Evolutionary conservation across 1,140 invertebrate species (phyloP), one percentile per base, ranked within the genome.

Genomic region (Mizuhopecten yessoensis): DNA sequence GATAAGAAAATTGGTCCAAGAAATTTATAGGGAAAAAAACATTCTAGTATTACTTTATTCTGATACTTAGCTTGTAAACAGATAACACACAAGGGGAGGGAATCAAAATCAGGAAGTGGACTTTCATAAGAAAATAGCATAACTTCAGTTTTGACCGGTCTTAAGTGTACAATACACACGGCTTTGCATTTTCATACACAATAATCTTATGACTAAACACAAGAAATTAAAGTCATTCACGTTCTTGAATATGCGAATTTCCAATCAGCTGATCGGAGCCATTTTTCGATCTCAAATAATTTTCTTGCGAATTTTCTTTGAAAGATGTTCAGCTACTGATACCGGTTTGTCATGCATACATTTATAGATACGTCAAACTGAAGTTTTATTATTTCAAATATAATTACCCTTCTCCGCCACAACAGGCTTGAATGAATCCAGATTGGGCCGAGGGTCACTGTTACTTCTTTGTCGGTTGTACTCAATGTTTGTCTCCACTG

Each of bases 381-480:
- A 75, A 75, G n/a, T 75, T 75, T 75, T 75, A 75, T 29, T 2
- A 11, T 75, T 29, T 29, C 29, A 29, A 29, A 29, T 29, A 89
- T 5, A 87, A 89, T 91, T 93, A 95, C 93, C 93, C 91, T 93
- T 94, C n/a, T 94, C 94, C 86, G 87, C 87, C 49, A 87, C 92
- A 45, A 92, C 36, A 34, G 89, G 33, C 87, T 94, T 93, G 36
- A 93, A 86, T 88, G 89, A 89, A 57, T 94, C 94, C 86, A 94
- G 86, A 87, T 92, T 91, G 42, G 92, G 92, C 90, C 94, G 94
- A 45, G 94, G 95, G 87, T 95, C 95, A 91, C 94, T 95, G 86
- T 94, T 94, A 92, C 95, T 95, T 92, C 94, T 93, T 88, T 94
- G 94, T 91, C 95, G 91, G 87, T 93, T 91, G 86, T 93, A 94